phyloP scores from a whole-genome alignment of 2,797 vertebrate genomes.

The Balearica regulorum region DNA sequence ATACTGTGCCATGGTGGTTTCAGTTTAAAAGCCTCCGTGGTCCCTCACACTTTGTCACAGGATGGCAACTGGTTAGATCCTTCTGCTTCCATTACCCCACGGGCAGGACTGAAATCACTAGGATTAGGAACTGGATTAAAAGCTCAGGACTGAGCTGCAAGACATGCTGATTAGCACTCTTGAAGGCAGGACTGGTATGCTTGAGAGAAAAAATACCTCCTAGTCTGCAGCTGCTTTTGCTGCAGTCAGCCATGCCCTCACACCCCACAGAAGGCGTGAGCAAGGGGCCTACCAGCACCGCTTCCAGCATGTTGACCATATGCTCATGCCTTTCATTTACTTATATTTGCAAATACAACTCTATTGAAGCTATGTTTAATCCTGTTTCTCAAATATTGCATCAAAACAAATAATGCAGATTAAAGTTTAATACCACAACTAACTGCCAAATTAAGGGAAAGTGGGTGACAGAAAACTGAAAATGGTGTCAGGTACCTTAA shows the following conservation, averaged over 20 bases:
- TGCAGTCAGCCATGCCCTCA: neutral
- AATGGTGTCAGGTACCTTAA: neutral
- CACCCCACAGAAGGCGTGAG: rapidly evolving
- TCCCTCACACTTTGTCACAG: neutral
- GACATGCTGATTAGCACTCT: neutral
- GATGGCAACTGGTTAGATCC: neutral
- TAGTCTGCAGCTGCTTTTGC: neutral
- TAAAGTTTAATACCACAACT: neutral
- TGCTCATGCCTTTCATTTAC: neutral
- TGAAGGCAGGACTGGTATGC: neutral
- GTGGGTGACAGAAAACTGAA: neutral
- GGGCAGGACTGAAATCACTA: neutral
- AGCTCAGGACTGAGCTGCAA: conserved; percentile 16
- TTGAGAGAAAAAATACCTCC: neutral
- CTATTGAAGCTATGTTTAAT: neutral
- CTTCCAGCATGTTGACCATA: neutral
- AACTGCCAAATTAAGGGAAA: neutral
- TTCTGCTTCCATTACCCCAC: neutral
- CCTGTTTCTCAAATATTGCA: neutral
- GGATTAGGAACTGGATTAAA: conserved; percentile 48
- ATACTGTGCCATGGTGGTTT: neutral
- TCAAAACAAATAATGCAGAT: neutral
- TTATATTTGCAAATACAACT: neutral
- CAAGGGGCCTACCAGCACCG: neutral
- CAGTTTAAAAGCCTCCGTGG: neutral